Percentiles rank a stretch among this genome's conserved stretches.
Evolutionary conservation across 2,113 vertebrate genomes (phyloP).

Genomic region (Neodontobutis hainanensis): DNA sequence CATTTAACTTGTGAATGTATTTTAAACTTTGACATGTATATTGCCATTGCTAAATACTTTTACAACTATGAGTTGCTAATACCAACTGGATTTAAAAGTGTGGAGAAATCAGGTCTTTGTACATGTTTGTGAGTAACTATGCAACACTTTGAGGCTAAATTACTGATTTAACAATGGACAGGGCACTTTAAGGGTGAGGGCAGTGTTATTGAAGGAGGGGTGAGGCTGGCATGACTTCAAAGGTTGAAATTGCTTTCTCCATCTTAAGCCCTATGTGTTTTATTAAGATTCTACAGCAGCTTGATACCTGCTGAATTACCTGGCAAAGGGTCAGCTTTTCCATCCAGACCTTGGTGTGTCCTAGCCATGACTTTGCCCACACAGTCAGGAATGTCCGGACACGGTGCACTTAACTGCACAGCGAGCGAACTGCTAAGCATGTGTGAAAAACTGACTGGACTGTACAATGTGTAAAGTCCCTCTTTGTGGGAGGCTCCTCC

Average conservation of each 20-base stretch:
- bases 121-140: background rate
- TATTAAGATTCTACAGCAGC: conserved; percentile 24
- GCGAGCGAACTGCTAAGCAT: conserved; percentile 35
- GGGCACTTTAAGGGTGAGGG: background rate
- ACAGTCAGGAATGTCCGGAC: conserved; percentile 44
- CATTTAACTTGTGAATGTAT: too few species aligned
- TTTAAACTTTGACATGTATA: too few species aligned
- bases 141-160: background rate
- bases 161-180: conserved; percentile 1
- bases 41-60: too few species aligned
- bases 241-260: background rate
- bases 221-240: background rate
- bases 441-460: conserved; percentile 48
- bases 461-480: conserved; percentile 1
- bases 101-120: too few species aligned
- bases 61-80: too few species aligned
- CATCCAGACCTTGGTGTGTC: conserved; percentile 40
- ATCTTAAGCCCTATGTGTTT: conserved; percentile 1
- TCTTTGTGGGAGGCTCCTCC: background rate
- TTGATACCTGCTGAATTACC: conserved; percentile 36
- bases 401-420: conserved; percentile 42
- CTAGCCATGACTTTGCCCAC: conserved; percentile 70
- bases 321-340: conserved; percentile 29
- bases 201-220: background rate
- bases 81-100: too few species aligned